Evolutionary conservation across 2,888 invertebrate species (phyloP).

Genomic region (Eurois occulta): DNA sequence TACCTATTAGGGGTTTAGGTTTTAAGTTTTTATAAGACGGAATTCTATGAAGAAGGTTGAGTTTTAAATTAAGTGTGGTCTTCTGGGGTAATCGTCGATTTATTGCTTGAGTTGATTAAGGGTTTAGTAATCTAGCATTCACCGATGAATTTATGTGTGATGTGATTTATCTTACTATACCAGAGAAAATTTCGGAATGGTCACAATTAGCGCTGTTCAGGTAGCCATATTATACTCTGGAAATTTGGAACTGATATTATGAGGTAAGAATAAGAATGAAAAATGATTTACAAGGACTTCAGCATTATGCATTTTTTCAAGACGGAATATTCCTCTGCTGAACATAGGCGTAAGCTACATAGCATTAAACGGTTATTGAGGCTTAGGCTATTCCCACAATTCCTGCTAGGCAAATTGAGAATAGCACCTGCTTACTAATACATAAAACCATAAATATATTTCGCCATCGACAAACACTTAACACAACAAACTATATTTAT

Average conservation of each 20-base stretch:
- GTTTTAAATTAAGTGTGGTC: slow-evolving; percentile 21
- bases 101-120: background rate
- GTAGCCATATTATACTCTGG: background rate
- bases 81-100: slow-evolving; percentile 11
- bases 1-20: slow-evolving; percentile 57
- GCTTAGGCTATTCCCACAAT: background rate
- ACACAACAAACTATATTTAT: background rate
- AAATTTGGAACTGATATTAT: background rate
- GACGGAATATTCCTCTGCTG: background rate
- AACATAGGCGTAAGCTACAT: no score
- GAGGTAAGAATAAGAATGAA: background rate
- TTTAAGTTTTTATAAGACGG: slow-evolving; percentile 49
- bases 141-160: background rate
- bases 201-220: background rate
- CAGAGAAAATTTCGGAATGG: background rate
- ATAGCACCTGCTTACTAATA: background rate
- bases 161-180: background rate
- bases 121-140: background rate
- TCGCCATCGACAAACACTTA: background rate
- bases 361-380: background rate
- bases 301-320: background rate
- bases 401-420: background rate
- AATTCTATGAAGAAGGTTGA: slow-evolving; percentile 44
- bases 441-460: background rate
- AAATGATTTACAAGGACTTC: background rate